Percentiles rank a stretch among this genome's conserved stretches.
Conservation (phyloP, 1,140 invertebrate genomes). For the Delia radicum region DNA sequence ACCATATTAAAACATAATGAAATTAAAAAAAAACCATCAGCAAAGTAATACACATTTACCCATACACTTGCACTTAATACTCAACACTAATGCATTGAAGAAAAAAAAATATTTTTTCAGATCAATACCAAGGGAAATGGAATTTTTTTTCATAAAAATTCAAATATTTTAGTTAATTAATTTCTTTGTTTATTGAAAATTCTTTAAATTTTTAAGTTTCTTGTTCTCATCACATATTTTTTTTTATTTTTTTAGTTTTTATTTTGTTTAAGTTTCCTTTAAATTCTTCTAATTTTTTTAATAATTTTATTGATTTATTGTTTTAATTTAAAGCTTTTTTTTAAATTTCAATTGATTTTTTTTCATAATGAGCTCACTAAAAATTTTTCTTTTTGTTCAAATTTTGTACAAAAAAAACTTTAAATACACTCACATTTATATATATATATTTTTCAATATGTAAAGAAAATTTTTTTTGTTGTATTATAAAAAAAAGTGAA, state of each 20-base stretch:
- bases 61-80: too few relatives aligned
- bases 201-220: not conserved
- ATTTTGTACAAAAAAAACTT: not conserved
- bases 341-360: not conserved
- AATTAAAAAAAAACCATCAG: not conserved
- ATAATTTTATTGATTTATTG: not conserved
- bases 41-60: not conserved
- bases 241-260: not conserved
- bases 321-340: not conserved
- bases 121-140: too few relatives aligned
- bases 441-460: not conserved
- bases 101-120: too few relatives aligned
- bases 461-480: constrained; percentile 10
- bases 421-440: constrained; percentile 1
- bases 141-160: too few relatives aligned
- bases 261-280: not conserved
- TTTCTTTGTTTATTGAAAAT: not conserved
- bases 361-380: constrained; percentile 8
- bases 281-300: not conserved
- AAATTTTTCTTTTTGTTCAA: not conserved
- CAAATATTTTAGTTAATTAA: not conserved
- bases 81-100: too few relatives aligned
- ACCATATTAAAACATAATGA: not conserved
- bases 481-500: constrained; percentile 10
- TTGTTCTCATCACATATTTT: not conserved